phyloP scores from a whole-genome alignment of 2,113 vertebrate genomes.

The Lamprotornis superbus region DNA sequence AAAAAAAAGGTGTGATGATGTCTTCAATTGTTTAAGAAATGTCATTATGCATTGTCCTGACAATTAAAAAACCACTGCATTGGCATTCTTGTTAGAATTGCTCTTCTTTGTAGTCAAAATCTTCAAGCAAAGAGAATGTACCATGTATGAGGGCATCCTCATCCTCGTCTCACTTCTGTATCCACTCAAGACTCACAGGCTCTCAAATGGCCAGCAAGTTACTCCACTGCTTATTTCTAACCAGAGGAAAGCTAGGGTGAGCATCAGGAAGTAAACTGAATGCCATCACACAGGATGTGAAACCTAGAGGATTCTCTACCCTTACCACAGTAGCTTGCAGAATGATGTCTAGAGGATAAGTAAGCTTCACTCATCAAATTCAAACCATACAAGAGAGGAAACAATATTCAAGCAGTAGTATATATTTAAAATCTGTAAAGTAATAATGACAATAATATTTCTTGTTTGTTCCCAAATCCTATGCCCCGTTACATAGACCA shows the following conservation, averaged over 20 bases:
- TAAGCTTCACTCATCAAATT: neutral
- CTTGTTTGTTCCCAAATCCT: neutral
- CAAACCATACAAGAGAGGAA: neutral
- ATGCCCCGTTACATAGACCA: neutral
- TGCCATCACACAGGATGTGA: neutral
- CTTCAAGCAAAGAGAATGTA: neutral
- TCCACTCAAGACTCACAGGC: neutral
- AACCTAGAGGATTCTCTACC: neutral
- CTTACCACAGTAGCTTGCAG: neutral
- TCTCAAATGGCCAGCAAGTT: neutral
- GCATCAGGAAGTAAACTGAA: neutral
- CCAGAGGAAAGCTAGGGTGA: neutral
- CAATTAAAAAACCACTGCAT: neutral
- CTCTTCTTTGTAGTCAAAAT: neutral
- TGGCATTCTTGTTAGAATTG: neutral
- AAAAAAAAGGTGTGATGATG: accelerated
- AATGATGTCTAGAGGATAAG: neutral
- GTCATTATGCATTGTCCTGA: neutral
- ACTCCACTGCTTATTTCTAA: neutral
- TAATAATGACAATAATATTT: neutral
- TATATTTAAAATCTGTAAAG: neutral
- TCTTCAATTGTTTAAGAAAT: neutral
- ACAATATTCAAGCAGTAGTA: neutral
- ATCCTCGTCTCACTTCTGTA: too few species aligned
- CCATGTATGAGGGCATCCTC: neutral